Percentiles rank a stretch among this genome's conserved stretches.
phyloP scores from a whole-genome alignment of 2,888 invertebrate genomes.

The Ethmia dodecea region DNA sequence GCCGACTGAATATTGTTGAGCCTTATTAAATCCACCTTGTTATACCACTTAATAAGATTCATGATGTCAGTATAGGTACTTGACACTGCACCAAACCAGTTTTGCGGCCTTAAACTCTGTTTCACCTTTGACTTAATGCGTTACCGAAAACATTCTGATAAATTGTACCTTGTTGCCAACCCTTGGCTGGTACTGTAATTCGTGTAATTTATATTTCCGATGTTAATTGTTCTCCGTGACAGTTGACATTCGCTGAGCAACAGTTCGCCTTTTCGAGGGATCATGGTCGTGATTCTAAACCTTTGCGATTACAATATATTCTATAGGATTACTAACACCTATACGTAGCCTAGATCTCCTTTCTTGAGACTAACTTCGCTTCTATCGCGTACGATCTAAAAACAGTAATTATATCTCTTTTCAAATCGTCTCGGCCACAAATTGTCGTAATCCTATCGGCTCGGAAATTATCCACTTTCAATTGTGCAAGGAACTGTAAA shows the following conservation, averaged over 20 bases:
- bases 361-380: background rate
- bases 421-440: slow-evolving; percentile 2
- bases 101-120: slow-evolving; percentile 40
- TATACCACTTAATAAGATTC: slow-evolving; percentile 15
- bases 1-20: slow-evolving; percentile 24
- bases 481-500: slow-evolving; percentile 12
- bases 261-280: slow-evolving; percentile 7
- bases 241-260: slow-evolving; percentile 11
- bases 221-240: slow-evolving; percentile 4
- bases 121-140: slow-evolving; percentile 31
- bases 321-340: background rate
- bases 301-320: slow-evolving; percentile 1
- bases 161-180: background rate
- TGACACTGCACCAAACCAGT: slow-evolving; percentile 32
- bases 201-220: slow-evolving; percentile 2
- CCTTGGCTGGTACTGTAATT: slow-evolving; percentile 2
- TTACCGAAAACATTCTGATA: slow-evolving; percentile 13
- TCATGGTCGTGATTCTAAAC: slow-evolving; percentile 7
- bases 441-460: slow-evolving; percentile 9
- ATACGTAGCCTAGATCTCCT: background rate
- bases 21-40: slow-evolving; percentile 19
- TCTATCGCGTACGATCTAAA: too few species aligned
- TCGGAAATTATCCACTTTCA: slow-evolving; percentile 9
- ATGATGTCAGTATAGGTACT: slow-evolving; percentile 18
- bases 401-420: slow-evolving; percentile 5